A percentile compares a stretch with the other conserved stretches of the same genome.
Conservation (phyloP, 2,888 invertebrate species). For the Erebia epiphron region DNA sequence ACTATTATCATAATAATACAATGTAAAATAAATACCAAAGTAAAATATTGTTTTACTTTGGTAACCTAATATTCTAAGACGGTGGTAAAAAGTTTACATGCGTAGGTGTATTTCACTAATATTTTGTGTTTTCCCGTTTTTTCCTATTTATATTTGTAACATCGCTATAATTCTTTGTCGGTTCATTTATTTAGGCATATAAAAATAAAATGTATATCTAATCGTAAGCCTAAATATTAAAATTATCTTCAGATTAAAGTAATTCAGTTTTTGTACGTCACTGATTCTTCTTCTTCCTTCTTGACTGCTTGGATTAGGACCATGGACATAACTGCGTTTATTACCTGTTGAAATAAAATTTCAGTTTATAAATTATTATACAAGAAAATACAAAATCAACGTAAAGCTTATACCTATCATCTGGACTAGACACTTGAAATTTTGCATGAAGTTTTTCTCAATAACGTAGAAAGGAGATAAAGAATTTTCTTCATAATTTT, state of each 20-base stretch:
- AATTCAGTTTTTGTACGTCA: constrained; percentile 72
- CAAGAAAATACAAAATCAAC: too few species aligned
- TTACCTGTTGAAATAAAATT: constrained; percentile 73
- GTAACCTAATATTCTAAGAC: background rate
- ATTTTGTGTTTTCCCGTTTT: background rate
- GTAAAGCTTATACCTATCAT: too few species aligned
- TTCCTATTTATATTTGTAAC: background rate
- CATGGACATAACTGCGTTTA: constrained; percentile 87
- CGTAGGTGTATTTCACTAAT: background rate
- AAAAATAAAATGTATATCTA: constrained; percentile 19
- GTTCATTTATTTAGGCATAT: background rate
- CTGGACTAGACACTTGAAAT: too few species aligned
- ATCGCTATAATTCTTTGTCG: background rate
- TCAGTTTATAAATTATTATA: background rate
- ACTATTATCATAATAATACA: background rate
- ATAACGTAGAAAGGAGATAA: too few species aligned
- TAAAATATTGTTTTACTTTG: too few species aligned
- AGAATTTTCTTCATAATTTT: too few species aligned
- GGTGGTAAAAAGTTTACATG: constrained; percentile 14
- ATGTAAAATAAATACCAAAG: too few species aligned
- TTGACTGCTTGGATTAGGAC: constrained; percentile 88
- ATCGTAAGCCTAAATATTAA: constrained; percentile 15
- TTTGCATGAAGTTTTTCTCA: too few species aligned
- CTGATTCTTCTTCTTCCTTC: constrained; percentile 87
- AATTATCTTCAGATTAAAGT: background rate